Evolutionary conservation across 2,797 vertebrate species (phyloP).

Genomic region (Pangasius krempfi): DNA sequence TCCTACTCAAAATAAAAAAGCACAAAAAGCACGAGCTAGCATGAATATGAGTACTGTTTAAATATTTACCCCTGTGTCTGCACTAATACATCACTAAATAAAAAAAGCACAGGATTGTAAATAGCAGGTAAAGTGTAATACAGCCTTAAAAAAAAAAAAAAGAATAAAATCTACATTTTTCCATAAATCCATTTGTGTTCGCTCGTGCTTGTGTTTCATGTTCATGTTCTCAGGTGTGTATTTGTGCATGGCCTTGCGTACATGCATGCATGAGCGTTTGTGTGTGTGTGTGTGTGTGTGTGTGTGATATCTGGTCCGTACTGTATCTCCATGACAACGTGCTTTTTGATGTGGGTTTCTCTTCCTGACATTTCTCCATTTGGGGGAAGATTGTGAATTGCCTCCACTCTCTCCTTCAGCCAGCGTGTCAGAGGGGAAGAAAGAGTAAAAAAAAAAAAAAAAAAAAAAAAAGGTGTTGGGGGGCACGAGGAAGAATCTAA

Average conservation of each 20-base stretch:
- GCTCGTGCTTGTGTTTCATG: conserved; percentile 26
- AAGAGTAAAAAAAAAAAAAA: conserved; percentile 7
- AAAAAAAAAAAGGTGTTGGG: conserved; percentile 76
- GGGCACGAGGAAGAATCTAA: conserved; percentile 95
- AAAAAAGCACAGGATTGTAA: conserved; percentile 27
- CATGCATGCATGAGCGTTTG: conserved; percentile 58
- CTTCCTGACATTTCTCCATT: conserved; percentile 99
- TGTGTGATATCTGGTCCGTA: conserved; percentile 75
- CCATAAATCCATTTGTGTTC: conserved; percentile 14
- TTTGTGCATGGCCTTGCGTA: conserved; percentile 40
- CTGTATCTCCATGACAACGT: conserved; percentile 97
- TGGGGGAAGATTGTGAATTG: conserved; percentile 97
- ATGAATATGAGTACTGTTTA: conserved; percentile 9
- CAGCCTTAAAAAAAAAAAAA: conserved; percentile 17
- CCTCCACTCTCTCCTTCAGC: conserved; percentile 95
- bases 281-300: conserved; percentile 59
- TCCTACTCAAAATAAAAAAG: background rate
- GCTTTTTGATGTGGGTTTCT: conserved; percentile 88
- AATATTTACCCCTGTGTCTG: conserved; percentile 31
- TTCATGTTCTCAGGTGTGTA: conserved; percentile 39
- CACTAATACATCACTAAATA: conserved; percentile 17
- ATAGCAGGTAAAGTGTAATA: conserved; percentile 42
- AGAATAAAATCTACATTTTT: conserved; percentile 11
- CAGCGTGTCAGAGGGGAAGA: conserved; percentile 88
- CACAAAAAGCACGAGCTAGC: background rate